Evolutionary conservation across 2,113 vertebrate species (phyloP), one percentile per base, ranked within the genome.

Genomic region (Gavia stellata): DNA sequence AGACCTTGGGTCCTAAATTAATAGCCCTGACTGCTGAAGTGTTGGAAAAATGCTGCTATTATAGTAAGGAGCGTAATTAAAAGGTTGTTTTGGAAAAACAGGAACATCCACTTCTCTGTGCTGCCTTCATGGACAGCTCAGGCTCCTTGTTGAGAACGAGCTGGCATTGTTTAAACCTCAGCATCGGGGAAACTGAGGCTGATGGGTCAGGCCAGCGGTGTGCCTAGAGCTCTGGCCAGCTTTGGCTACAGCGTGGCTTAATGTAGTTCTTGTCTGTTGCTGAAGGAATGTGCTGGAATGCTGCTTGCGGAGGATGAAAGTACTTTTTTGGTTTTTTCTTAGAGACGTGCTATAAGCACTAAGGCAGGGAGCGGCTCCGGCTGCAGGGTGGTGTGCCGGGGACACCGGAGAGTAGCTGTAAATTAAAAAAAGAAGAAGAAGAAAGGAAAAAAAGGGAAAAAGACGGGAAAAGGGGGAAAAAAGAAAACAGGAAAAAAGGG

Each of bases 1-100:
- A 42, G 56, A 61, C 17, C 49, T 68, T 6, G 40, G 75, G 36
- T 86, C 66, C 61, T 77, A 91, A 92, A 95, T 91, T 89, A 91
- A 92, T 62, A 87, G 73, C 66, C 50, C 66, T 16, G 62, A 17
- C 74, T 87, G 86, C 83, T 87, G 58, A 72, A 94, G 86, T 92
- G 91, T 49, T 87, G 89, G 61, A 2, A 87, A 95, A 91, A 91
- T 40, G 49, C 49, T 65, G 52, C 77, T 87, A 29, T 95, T 96
- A 91, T 6, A 63, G 24, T 8, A 47, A 81, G 28, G 68, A 86
- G 34, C 31, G 4, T 96, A 95, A 97, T 96, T 94, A 92, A 91
- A 92, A 94, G 66, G 86, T 61, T 75, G 81, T 66, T 89, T 92
- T 62, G 67, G 94, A 83, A 90, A 88, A 96, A 95, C 95, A 94